Evolutionary conservation across 2,888 invertebrate genomes (phyloP), one percentile per base, ranked within the genome.

Genomic region (Panzeria rudis): DNA sequence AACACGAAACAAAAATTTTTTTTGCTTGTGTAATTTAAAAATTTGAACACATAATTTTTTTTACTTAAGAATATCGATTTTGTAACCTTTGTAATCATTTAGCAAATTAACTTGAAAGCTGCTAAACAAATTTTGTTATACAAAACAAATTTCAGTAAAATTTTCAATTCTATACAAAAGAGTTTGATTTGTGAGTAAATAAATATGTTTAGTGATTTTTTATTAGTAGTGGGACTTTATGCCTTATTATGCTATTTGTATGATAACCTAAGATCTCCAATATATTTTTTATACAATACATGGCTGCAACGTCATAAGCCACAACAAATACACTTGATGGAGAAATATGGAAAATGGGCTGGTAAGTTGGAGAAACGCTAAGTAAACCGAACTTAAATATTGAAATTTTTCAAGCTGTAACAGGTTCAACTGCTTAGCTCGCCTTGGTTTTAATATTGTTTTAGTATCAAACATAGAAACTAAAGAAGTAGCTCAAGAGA

Each of bases 361-460:
- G 95, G 97, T 97, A 92, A 94, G 94, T 93, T 20, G 35, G 11
- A 17, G 8, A 17, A 4, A 20, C 3, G 20, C 3, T 15, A 17
- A 1, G 7, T 54, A 29, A 59, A 4, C 0, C 5, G 35, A 35
- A 7, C 5, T n/a, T 0, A n/a, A n/a, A 56, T 8, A 1, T n/a
- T 8, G 2, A 3, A 2, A 7, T n/a, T 5, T 29, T n/a, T n/a
- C 8, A 0, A 86, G 97, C 97, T 86, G 94, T 98, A 44, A 98
- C 98, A 0, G 98, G 97, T 25, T 95, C 96, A 54, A 97, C 97
- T 91, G 96, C 97, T 92, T 98, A 88, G 97, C 97, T 0, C 93
- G 94, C 41, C 94, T 95, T 72, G 95, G 96, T 0, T 92, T 97
- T 85, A 97, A 96, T 92, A 92, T 97, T 52, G 95, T 97, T 23